Conservation (phyloP, 2,797 vertebrate genomes). For the Chrysolophus pictus region DNA sequence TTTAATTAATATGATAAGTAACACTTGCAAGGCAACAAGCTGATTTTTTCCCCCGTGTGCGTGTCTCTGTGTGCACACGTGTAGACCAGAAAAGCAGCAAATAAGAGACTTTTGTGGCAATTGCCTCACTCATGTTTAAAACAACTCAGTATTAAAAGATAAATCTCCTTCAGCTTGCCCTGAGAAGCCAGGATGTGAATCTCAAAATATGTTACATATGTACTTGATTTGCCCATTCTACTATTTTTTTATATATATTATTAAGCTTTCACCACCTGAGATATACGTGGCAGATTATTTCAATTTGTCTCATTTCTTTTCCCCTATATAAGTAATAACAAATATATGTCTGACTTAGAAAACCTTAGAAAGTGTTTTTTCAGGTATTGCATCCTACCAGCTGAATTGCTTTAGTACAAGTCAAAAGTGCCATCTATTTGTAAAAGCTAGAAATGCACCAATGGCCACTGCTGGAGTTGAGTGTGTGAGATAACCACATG, state of each 20-base stretch:
- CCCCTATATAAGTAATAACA: slow-evolving; percentile 56
- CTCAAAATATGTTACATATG: not conserved
- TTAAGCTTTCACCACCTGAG: slow-evolving; percentile 57
- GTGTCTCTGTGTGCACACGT: slow-evolving; percentile 84
- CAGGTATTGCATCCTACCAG: slow-evolving; percentile 18
- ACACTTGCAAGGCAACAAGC: slow-evolving; percentile 94
- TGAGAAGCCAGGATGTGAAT: not conserved
- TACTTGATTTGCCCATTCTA: slow-evolving; percentile 2
- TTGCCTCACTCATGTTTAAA: slow-evolving; percentile 41
- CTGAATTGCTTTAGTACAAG: slow-evolving; percentile 64
- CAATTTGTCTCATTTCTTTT: slow-evolving; percentile 71
- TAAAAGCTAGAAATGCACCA: slow-evolving; percentile 76
- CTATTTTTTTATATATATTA: slow-evolving; percentile 46
- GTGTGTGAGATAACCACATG: not conserved
- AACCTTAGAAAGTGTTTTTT: slow-evolving; percentile 31
- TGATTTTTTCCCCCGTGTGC: slow-evolving; percentile 79
- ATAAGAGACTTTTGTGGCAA: slow-evolving; percentile 53
- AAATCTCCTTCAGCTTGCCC: slow-evolving; percentile 47
- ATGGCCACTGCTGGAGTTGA: not conserved
- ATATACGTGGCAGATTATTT: slow-evolving; percentile 50
- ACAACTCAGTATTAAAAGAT: slow-evolving; percentile 41
- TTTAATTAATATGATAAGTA: slow-evolving; percentile 99
- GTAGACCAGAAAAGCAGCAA: slow-evolving; percentile 73
- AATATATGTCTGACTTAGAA: slow-evolving; percentile 58
- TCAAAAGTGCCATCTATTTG: slow-evolving; percentile 88